Conservation (phyloP, 35 echinoderm and acorn worm genomes). For the Nesometra sesokonis region DNA sequence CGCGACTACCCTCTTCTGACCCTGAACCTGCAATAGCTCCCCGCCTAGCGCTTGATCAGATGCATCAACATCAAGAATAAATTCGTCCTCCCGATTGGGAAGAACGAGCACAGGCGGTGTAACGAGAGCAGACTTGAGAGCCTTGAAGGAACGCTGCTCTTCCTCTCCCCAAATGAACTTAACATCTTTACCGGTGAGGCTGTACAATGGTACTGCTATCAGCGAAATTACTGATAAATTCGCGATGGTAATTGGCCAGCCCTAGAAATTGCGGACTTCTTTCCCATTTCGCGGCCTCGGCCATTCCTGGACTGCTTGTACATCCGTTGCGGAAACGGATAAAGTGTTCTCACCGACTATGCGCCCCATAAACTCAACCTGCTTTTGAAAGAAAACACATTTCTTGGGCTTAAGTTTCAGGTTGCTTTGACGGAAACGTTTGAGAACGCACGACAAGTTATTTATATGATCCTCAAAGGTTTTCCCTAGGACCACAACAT, state of each 20-base stretch:
- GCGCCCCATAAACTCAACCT: slow-evolving; percentile 50
- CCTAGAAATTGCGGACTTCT: slow-evolving; percentile 22
- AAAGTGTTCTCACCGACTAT: slow-evolving; percentile 2
- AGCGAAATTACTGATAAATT: slow-evolving; percentile 19
- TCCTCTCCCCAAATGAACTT: slow-evolving; percentile 17
- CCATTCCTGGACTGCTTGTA: slow-evolving; percentile 3
- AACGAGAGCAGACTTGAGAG: background rate
- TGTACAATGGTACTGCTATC: slow-evolving; percentile 19
- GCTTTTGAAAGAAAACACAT: slow-evolving; percentile 29
- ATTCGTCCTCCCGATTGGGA: background rate
- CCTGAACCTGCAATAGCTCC: slow-evolving; percentile 33
- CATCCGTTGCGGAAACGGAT: background rate
- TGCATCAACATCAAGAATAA: slow-evolving; percentile 44
- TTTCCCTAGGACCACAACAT: slow-evolving; percentile 34
- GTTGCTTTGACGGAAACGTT: background rate
- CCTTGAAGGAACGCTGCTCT: background rate
- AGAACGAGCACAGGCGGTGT: slow-evolving; percentile 13
- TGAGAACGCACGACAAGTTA: slow-evolving; percentile 27
- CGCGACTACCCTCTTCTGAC: slow-evolving; percentile 14
- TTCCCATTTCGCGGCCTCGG: background rate
- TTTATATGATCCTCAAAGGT: slow-evolving; percentile 29
- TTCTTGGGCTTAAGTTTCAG: slow-evolving; percentile 46
- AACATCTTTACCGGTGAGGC: slow-evolving; percentile 4
- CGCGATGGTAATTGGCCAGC: slow-evolving; percentile 18
- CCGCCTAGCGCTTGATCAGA: slow-evolving; percentile 23